Conservation (phyloP, 2,113 vertebrate genomes). For the Bos indicus region DNA sequence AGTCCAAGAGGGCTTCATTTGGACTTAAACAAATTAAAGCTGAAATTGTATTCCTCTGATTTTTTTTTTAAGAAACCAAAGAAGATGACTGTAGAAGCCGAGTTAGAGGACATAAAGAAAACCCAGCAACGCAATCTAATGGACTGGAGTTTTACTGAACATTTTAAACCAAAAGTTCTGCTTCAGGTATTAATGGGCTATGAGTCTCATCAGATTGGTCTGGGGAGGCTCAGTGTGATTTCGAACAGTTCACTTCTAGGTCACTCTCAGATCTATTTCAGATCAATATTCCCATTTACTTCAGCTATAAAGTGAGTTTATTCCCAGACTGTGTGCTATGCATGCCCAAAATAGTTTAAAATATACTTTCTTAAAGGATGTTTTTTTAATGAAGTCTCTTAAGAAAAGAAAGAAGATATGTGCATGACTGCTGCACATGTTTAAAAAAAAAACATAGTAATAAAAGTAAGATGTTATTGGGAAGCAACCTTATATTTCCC, state of each 20-base stretch:
- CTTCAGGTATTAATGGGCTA: slow-evolving; percentile 84
- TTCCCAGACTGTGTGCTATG: not conserved
- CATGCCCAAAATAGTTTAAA: not conserved
- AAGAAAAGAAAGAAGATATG: not conserved
- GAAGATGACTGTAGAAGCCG: slow-evolving; percentile 54
- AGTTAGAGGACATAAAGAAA: slow-evolving; percentile 82
- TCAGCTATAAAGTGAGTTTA: slow-evolving; percentile 9
- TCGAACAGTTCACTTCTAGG: not conserved
- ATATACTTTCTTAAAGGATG: not conserved
- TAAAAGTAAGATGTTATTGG: not conserved
- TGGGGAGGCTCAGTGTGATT: not conserved
- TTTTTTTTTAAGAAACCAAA: slow-evolving; percentile 64
- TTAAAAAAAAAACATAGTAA: not conserved
- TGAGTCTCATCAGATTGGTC: not conserved
- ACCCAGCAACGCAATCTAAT: slow-evolving; percentile 82
- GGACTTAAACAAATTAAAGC: slow-evolving; percentile 44
- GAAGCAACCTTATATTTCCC: not conserved
- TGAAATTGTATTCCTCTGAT: slow-evolving; percentile 51
- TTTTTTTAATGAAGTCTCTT: not conserved
- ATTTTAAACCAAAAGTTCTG: slow-evolving; percentile 83
- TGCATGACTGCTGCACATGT: not conserved
- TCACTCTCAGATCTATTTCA: not conserved
- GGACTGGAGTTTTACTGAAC: slow-evolving; percentile 89
- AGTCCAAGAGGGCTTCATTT: slow-evolving; percentile 49
- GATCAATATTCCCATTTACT: not conserved